Conservation (phyloP, 1,140 invertebrate genomes). For the Aphelinus atriplicis region DNA sequence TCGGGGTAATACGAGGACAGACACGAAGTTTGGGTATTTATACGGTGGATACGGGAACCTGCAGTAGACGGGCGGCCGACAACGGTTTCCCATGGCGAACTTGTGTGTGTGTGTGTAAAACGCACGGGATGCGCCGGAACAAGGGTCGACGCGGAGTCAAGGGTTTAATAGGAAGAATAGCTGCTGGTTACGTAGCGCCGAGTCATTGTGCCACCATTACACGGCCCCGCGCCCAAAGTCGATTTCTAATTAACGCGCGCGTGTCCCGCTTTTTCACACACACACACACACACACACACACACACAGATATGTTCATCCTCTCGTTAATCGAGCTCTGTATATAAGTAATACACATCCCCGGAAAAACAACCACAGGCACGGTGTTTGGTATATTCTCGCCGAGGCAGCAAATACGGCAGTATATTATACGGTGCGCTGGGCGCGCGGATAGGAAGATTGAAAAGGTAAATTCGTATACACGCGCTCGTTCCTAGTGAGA, state of each 20-base stretch:
- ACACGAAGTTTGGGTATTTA: no score
- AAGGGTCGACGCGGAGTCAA: constrained; percentile 38
- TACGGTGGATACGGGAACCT: background rate
- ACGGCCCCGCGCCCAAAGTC: constrained; percentile 31
- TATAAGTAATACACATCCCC: no score
- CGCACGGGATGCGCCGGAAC: background rate
- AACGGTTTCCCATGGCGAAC: constrained; percentile 44
- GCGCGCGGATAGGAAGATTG: no score
- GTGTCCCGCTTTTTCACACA: background rate
- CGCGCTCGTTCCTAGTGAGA: no score
- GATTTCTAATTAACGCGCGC: constrained; percentile 14
- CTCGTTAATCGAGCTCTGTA: no score
- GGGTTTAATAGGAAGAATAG: constrained; percentile 10
- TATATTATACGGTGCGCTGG: no score
- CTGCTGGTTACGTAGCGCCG: constrained; percentile 20
- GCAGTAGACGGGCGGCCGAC: background rate
- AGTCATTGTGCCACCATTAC: constrained; percentile 52
- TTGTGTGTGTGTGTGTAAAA: constrained; percentile 42
- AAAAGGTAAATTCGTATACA: no score
- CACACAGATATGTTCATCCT: background rate
- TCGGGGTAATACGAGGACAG: no score
- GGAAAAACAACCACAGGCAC: no score
- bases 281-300: background rate
- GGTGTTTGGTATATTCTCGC: no score
- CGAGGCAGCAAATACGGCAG: no score